A percentile compares a stretch with the other conserved stretches of the same genome.
Evolutionary conservation across 2,113 vertebrate species (phyloP).

Genomic region (Mus pahari): DNA sequence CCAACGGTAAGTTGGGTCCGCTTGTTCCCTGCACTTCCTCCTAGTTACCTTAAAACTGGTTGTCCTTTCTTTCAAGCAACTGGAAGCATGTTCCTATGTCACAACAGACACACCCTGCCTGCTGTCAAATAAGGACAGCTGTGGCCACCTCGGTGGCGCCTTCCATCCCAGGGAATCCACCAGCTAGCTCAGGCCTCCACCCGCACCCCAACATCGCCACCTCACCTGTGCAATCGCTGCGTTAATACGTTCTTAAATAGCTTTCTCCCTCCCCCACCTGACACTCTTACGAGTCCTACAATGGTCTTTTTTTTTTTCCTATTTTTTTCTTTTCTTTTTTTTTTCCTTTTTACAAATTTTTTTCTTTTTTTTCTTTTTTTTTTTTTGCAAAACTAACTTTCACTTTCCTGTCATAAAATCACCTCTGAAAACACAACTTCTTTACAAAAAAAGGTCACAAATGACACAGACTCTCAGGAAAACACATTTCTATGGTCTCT

Average conservation of each 20-base stretch:
- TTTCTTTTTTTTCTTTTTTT: constrained; percentile 65
- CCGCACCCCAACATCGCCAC: constrained; percentile 78
- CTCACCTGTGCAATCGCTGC: constrained; percentile 89
- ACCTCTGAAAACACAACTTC: constrained; percentile 90
- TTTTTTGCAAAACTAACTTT: constrained; percentile 91
- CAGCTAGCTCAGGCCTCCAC: constrained; percentile 55
- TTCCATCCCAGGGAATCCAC: background rate
- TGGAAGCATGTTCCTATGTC: constrained; percentile 2
- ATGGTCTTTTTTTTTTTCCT: constrained; percentile 65
- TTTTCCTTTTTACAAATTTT: constrained; percentile 62
- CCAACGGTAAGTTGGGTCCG: background rate
- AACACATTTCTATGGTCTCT: constrained; percentile 85
- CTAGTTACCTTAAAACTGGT: background rate
- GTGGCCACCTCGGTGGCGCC: background rate
- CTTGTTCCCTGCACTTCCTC: background rate
- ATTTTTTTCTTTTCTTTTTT: constrained; percentile 19
- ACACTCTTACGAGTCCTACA: constrained; percentile 84
- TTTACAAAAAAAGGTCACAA: constrained; percentile 86
- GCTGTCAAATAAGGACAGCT: background rate
- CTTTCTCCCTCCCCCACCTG: constrained; percentile 81
- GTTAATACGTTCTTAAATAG: constrained; percentile 88
- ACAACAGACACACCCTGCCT: background rate
- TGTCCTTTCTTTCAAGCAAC: background rate
- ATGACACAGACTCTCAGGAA: constrained; percentile 89
- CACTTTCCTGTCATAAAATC: constrained; percentile 91